Base-by-base conservation (phyloP, 1,140 invertebrate genomes). In the Leptonema lineaticorne region DNA sequence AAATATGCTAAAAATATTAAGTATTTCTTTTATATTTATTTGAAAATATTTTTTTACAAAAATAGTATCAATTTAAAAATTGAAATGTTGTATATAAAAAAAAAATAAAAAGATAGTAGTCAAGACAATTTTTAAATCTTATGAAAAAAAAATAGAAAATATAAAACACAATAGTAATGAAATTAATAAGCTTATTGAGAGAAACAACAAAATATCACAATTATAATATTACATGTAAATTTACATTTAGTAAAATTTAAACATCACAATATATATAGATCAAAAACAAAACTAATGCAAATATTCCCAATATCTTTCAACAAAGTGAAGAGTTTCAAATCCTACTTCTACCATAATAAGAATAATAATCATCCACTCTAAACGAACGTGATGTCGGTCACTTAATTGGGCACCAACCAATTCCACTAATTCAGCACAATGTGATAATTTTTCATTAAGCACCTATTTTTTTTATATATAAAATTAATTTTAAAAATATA, bases 321-420 rank as follows among this genome's bases (percentile, higher is more conserved):
- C 75, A 76, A 91, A 92, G 81, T 96, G 94, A 11, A 95, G 77
- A 63, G 88, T 83, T 82, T 96, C 94, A 79, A 97, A 95, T 41
- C 81, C 87, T 30, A 97, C 95, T 84, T 98, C 96, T 0, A 96
- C 90, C 86, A 96, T 89, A 78, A 98, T 98, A 18, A 98, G 86
- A 50, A 91, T 83, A 64, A 98, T 98, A 62, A 98, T 96, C 92
- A 98, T 97, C 92, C 92, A 94, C 80, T 98, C 96, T 0, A 98
- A 84, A 3, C 93, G 83, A 1, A 92, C 87, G 78, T 96, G 94
- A 81, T 97, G 95, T 9, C 89, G 86, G 79, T 98, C 95, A 69
- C 90, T 95, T 9, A 97, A 83, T 84, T 97, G 92, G 27, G 89
- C 86, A 0, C 91, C 92, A 0, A 98, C 77, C 22, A 98, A 81